Conservation (phyloP, 2,888 invertebrate species). For the Scaptomyza flava region DNA sequence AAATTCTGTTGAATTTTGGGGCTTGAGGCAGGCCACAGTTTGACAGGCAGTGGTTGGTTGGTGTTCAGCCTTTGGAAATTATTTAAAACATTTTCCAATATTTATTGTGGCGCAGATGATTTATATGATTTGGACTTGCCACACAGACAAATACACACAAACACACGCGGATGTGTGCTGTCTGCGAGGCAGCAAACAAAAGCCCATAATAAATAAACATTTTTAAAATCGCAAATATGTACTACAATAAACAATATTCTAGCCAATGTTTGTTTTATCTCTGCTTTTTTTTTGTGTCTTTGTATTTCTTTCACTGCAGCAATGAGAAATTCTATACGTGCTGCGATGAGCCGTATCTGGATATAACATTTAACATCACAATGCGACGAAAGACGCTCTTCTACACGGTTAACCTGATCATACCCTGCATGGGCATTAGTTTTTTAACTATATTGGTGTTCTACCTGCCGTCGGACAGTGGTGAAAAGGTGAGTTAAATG, state of each 20-base stretch:
- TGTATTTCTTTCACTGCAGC: constrained; percentile 84
- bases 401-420: constrained; percentile 98
- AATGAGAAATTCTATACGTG: constrained; percentile 98
- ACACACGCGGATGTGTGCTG: constrained; percentile 42
- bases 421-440: constrained; percentile 98
- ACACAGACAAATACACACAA: constrained; percentile 7
- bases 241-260: constrained; percentile 30
- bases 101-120: constrained; percentile 66
- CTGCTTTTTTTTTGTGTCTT: neutral
- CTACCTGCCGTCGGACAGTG: constrained; percentile 98
- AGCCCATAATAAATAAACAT: constrained; percentile 55
- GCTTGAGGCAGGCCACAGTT: constrained; percentile 2
- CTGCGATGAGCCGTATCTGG: constrained; percentile 98
- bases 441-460: constrained; percentile 98
- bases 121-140: constrained; percentile 52
- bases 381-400: constrained; percentile 98
- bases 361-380: constrained; percentile 98
- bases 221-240: constrained; percentile 9
- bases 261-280: constrained; percentile 2
- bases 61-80: constrained; percentile 40
- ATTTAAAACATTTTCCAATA: constrained; percentile 58
- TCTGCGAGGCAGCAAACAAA: constrained; percentile 43
- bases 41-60: constrained; percentile 23
- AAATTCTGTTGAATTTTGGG: neutral
- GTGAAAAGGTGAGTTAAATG: constrained; percentile 91